Percentiles rank a stretch among this genome's conserved stretches.
Conservation (phyloP, 2,113 vertebrate genomes). For the Macrotis lagotis region DNA sequence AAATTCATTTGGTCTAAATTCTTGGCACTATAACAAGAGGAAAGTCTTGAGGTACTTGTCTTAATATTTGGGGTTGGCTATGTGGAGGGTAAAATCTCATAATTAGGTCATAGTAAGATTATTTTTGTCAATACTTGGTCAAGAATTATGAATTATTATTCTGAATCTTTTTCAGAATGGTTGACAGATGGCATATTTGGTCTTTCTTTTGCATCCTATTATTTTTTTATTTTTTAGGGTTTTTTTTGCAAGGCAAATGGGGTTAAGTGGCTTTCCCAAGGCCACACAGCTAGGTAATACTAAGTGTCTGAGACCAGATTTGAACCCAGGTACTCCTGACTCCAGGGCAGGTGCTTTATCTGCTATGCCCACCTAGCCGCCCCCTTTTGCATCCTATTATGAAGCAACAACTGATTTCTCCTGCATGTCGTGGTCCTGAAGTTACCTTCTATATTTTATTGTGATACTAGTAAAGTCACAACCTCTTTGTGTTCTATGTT, state of each 20-base stretch:
- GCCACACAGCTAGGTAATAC: too few species aligned
- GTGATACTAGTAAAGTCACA: background rate
- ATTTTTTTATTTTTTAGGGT: too few species aligned
- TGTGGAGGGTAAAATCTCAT: background rate
- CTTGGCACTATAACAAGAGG: background rate
- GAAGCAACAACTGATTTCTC: background rate
- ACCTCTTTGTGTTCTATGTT: background rate
- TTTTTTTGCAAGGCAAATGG: too few species aligned
- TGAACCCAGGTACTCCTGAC: too few species aligned
- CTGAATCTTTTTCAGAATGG: background rate
- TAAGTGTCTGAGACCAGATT: too few species aligned
- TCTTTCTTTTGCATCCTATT: background rate
- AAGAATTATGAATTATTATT: too few species aligned
- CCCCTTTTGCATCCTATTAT: background rate
- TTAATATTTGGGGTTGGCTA: background rate
- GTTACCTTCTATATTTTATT: too few species aligned
- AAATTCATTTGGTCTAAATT: background rate
- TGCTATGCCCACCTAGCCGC: too few species aligned
- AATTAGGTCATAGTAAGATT: background rate
- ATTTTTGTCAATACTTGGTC: background rate
- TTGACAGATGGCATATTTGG: background rate
- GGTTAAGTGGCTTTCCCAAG: too few species aligned
- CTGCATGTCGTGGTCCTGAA: too few species aligned
- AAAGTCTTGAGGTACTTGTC: background rate
- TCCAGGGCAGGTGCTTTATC: too few species aligned